These are phyloP conservation scores for Trachurus trachurus DNA, from an alignment of 2,797 vertebrate genomes.

Conservation along the genomic window DNA sequence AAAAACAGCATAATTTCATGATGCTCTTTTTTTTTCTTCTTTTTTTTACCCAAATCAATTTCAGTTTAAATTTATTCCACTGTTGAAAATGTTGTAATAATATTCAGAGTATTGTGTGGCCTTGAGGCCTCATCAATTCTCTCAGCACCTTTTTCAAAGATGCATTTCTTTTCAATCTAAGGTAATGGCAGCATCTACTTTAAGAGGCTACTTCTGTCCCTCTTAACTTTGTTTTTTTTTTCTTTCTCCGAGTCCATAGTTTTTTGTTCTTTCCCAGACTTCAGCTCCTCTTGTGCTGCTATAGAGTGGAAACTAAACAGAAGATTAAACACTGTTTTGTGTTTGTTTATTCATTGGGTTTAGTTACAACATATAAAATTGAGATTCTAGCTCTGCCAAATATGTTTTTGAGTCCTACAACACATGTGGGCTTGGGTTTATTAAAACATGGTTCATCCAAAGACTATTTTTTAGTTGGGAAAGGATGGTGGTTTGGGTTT, in stretches of 20 bases:
- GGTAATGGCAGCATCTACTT: slow-evolving; percentile 36
- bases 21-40: not conserved
- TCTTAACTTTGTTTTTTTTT: not conserved
- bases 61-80: slow-evolving; percentile 29
- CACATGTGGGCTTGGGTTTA: no score
- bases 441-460: not conserved
- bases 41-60: not conserved
- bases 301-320: not conserved
- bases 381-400: not conserved
- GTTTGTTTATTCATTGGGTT: not conserved
- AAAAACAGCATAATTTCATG: slow-evolving; percentile 1
- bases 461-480: not conserved
- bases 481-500: not conserved
- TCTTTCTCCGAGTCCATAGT: not conserved
- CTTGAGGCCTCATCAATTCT: slow-evolving; percentile 48
- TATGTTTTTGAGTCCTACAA: no score
- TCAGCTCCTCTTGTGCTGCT: not conserved
- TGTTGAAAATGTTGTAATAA: slow-evolving; percentile 33
- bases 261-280: not conserved
- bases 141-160: slow-evolving; percentile 33
- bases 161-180: slow-evolving; percentile 42
- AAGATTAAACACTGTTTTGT: not conserved
- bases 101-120: slow-evolving; percentile 46
- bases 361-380: not conserved
- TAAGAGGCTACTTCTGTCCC: not conserved